A percentile compares a stretch with the other conserved stretches of the same genome.
Conservation (phyloP, 1,140 invertebrate genomes). For the Trissolcus basalis region DNA sequence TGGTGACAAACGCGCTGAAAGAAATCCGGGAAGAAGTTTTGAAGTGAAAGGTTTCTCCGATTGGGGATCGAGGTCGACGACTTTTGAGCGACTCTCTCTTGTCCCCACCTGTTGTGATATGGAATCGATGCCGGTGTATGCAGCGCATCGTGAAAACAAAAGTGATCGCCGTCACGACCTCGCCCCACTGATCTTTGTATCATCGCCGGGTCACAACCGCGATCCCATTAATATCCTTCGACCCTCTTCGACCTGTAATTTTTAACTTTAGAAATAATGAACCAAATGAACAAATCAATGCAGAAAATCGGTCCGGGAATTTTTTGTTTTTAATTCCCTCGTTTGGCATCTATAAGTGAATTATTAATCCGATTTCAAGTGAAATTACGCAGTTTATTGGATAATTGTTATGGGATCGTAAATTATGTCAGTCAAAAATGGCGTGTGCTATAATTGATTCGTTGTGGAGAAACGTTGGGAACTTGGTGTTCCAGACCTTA, state of each 20-base stretch:
- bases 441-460: no score
- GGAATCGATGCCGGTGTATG: not conserved
- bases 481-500: no score
- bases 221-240: conserved; percentile 1
- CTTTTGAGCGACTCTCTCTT: conserved; percentile 58
- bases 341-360: no score
- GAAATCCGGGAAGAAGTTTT: conserved; percentile 68
- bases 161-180: conserved; percentile 46
- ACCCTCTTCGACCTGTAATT: not conserved
- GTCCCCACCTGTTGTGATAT: conserved; percentile 26
- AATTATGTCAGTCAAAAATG: no score
- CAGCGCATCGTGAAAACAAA: conserved; percentile 54
- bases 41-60: conserved; percentile 72
- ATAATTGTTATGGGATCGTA: no score
- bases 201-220: conserved; percentile 2
- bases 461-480: no score
- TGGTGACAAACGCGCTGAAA: conserved; percentile 58
- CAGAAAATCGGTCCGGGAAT: no score
- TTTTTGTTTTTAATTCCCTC: no score
- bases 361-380: no score
- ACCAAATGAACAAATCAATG: no score
- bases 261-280: not conserved
- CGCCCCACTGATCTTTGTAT: conserved; percentile 61
- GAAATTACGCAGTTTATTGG: no score
- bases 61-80: conserved; percentile 72